These are phyloP conservation scores for Petrocephalus microphthalmus DNA, from an alignment of 2,113 vertebrate genomes.

Conservation along the genomic window DNA sequence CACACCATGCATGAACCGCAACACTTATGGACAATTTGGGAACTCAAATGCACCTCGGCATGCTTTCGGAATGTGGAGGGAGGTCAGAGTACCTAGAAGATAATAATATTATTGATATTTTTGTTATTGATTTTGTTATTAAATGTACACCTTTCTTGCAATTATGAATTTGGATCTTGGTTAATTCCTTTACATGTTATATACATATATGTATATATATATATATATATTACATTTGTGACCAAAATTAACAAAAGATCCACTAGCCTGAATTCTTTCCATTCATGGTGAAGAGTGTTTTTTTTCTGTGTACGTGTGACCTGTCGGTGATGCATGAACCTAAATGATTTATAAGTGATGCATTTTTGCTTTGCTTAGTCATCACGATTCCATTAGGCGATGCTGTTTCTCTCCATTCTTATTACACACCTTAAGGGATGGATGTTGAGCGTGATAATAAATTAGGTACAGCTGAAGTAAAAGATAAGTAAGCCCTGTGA, in stretches of 20 bases:
- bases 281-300: not conserved
- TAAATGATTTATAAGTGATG: not conserved
- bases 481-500: not conserved
- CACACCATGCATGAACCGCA: not conserved
- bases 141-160: not conserved
- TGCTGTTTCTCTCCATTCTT: not conserved
- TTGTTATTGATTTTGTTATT: not conserved
- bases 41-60: not conserved
- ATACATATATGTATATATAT: too few species aligned
- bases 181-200: not conserved
- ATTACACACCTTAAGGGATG: not conserved
- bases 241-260: not conserved
- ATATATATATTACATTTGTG: too few species aligned
- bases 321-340: not conserved
- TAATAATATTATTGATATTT: not conserved
- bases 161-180: not conserved
- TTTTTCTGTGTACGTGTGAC: not conserved
- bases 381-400: conserved; percentile 12
- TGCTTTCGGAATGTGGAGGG: not conserved
- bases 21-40: not conserved
- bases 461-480: not conserved
- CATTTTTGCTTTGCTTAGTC: not conserved
- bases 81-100: not conserved
- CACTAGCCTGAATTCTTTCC: not conserved
- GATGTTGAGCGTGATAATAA: not conserved